These are phyloP conservation scores for Xenopus petersii DNA, from an alignment of 2,797 vertebrate species.

Conservation along the genomic window DNA sequence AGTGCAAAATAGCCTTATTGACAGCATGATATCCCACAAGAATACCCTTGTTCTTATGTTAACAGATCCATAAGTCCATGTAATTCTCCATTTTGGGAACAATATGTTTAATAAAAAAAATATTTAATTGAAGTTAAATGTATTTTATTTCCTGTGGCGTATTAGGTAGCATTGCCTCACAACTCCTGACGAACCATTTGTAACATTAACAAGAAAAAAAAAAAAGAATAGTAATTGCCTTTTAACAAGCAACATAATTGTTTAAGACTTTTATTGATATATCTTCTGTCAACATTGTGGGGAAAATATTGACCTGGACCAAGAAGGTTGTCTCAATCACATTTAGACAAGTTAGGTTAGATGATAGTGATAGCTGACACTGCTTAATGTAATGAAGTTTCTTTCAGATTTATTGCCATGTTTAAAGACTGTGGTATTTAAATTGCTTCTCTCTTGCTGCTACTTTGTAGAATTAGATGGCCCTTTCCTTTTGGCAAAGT, in stretches of 20 bases:
- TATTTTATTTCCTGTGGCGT: too few species aligned
- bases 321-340: slow-evolving; percentile 37
- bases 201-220: slow-evolving; percentile 40
- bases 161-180: too few species aligned
- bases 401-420: not conserved
- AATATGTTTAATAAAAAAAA: too few species aligned
- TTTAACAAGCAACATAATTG: slow-evolving; percentile 56
- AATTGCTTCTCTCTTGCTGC: slow-evolving; percentile 28
- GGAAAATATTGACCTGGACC: slow-evolving; percentile 38
- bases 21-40: too few species aligned
- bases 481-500: not conserved
- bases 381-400: slow-evolving; percentile 25
- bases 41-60: too few species aligned
- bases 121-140: too few species aligned
- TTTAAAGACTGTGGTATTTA: slow-evolving; percentile 14
- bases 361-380: slow-evolving; percentile 32
- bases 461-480: slow-evolving; percentile 4
- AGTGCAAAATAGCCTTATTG: too few species aligned
- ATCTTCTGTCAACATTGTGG: slow-evolving; percentile 45
- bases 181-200: slow-evolving; percentile 21
- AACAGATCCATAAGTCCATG: too few species aligned
- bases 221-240: slow-evolving; percentile 52
- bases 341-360: slow-evolving; percentile 24
- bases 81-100: too few species aligned
- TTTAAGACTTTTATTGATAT: slow-evolving; percentile 55